A percentile compares a stretch with the other conserved stretches of the same genome.
Conservation (phyloP, 2,888 invertebrate genomes). For the Matsumyia berberina region DNA sequence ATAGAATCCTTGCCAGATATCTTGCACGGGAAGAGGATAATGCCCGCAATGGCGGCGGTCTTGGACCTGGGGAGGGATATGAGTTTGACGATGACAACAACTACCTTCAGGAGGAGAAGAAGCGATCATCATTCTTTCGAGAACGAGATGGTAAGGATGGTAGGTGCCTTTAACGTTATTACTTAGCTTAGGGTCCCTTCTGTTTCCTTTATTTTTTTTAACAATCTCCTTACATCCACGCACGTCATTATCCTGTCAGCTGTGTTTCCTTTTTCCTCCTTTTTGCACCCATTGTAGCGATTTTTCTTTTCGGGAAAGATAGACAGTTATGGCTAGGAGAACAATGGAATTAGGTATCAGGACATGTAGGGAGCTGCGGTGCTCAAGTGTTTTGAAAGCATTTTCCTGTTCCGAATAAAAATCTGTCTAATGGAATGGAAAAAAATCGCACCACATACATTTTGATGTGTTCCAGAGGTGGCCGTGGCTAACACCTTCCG, state of each 20-base stretch:
- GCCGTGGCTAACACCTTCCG: slow-evolving; percentile 67
- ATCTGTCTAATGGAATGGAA: slow-evolving; percentile 64
- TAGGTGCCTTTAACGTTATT: slow-evolving; percentile 78
- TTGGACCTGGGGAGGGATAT: slow-evolving; percentile 79
- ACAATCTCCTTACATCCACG: slow-evolving; percentile 8
- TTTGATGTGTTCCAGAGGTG: slow-evolving; percentile 49
- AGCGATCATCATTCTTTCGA: slow-evolving; percentile 82
- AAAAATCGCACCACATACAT: slow-evolving; percentile 27
- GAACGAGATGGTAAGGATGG: slow-evolving; percentile 83
- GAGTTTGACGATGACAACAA: slow-evolving; percentile 82
- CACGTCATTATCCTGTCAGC: slow-evolving; percentile 18
- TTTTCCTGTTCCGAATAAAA: slow-evolving; percentile 57
- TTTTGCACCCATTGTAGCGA: neutral
- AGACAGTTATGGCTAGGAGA: neutral
- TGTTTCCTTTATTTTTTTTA: slow-evolving; percentile 7
- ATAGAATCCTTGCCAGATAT: slow-evolving; percentile 83
- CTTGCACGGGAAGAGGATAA: slow-evolving; percentile 82
- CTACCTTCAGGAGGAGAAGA: slow-evolving; percentile 80
- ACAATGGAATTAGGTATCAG: slow-evolving; percentile 27
- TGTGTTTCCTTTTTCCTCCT: neutral
- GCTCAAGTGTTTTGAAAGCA: slow-evolving; percentile 58
- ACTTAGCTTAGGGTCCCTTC: neutral
- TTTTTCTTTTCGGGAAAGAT: neutral
- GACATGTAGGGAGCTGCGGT: slow-evolving; percentile 4
- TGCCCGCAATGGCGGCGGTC: slow-evolving; percentile 78